Conservation (phyloP, 2,888 invertebrate species). For the Xanthia icteritia region DNA sequence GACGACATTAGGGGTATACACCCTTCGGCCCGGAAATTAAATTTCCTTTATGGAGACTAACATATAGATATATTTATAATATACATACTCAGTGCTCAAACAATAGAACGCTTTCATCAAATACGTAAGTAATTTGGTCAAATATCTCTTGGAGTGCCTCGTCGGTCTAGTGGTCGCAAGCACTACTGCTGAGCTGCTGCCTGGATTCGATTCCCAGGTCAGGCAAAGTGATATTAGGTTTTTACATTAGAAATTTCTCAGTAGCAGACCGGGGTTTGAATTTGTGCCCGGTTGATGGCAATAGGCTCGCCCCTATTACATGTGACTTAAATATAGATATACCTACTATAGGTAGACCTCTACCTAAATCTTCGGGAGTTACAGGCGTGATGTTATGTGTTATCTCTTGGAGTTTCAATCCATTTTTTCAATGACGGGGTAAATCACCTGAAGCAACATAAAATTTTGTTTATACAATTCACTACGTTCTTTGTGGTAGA, state of each 20-base stretch:
- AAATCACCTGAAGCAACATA: neutral
- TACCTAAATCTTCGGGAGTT: neutral
- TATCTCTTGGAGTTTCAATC: slow-evolving; percentile 33
- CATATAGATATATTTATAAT: slow-evolving; percentile 44
- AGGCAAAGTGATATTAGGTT: neutral
- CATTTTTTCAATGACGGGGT: slow-evolving; percentile 8
- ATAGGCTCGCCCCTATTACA: neutral
- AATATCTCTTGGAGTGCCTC: slow-evolving; percentile 24
- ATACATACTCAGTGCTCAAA: slow-evolving; percentile 28
- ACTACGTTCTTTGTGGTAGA: slow-evolving; percentile 7
- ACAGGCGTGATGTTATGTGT: neutral
- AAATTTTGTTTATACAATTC: slow-evolving; percentile 9
- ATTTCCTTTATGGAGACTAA: slow-evolving; percentile 62
- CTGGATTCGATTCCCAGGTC: neutral
- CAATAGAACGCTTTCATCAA: slow-evolving; percentile 35
- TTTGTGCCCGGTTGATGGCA: neutral
- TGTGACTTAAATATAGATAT: neutral
- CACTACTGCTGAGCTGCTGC: neutral
- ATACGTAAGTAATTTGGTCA: slow-evolving; percentile 39
- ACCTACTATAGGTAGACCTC: neutral
- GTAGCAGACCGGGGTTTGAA: neutral
- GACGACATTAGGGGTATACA: slow-evolving; percentile 51
- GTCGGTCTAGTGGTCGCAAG: neutral
- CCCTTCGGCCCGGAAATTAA: slow-evolving; percentile 63
- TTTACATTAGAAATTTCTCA: no score